Percentiles rank a stretch among this genome's conserved stretches.
Conservation (phyloP, 2,888 invertebrate genomes). For the Brachyptera putata region DNA sequence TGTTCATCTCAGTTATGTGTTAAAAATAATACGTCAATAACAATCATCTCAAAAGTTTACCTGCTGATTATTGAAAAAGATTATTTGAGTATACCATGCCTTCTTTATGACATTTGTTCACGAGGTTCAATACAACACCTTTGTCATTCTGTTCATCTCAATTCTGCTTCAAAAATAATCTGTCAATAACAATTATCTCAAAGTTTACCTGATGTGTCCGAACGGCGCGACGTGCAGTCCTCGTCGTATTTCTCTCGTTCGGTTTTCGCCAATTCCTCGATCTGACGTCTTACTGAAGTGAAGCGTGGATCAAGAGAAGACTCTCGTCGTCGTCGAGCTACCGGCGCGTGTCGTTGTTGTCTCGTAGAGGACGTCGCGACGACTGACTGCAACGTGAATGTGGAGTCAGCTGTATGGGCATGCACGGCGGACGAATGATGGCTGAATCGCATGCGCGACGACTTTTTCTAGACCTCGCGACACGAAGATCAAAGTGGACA, state of each 20-base stretch:
- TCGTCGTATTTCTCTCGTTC: too few relatives aligned
- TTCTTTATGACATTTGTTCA: too few relatives aligned
- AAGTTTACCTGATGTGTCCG: not conserved
- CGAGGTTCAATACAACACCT: too few relatives aligned
- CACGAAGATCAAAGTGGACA: not conserved
- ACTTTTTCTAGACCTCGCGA: not conserved
- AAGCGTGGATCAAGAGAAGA: too few relatives aligned
- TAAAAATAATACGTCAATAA: not conserved
- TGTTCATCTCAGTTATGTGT: not conserved
- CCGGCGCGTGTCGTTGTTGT: not conserved
- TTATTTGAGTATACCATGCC: too few relatives aligned
- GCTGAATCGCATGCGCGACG: slow-evolving; percentile 5
- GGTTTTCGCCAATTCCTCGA: too few relatives aligned
- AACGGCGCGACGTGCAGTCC: too few relatives aligned
- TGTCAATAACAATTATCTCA: not conserved
- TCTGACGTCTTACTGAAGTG: too few relatives aligned
- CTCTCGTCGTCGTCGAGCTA: not conserved
- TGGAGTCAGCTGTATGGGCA: slow-evolving; percentile 2
- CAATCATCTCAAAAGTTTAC: not conserved
- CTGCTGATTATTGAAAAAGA: too few relatives aligned
- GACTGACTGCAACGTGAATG: not conserved
- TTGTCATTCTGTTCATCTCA: not conserved
- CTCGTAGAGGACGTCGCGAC: slow-evolving; percentile 1
- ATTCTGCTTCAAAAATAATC: not conserved
- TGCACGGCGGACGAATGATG: too few relatives aligned